Evolutionary conservation across 2,797 vertebrate genomes (phyloP).

Genomic region (Pseudotriccus pelzelni): DNA sequence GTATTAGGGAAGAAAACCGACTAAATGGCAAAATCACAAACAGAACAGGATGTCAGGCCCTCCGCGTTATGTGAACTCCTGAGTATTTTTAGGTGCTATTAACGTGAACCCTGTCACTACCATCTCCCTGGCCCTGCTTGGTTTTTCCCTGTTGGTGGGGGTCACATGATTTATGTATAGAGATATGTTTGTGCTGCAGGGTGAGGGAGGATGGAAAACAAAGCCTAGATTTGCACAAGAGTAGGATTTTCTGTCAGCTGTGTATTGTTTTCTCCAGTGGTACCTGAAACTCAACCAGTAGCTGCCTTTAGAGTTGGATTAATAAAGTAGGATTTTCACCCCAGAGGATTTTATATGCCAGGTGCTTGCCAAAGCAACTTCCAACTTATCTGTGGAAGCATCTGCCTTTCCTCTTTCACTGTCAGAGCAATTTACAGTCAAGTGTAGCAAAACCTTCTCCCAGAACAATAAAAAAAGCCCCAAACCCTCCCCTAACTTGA

Average conservation of each 20-base stretch:
- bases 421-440: constrained; percentile 37
- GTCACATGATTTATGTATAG: accelerated
- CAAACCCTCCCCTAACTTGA: background rate
- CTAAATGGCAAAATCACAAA: background rate
- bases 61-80: accelerated
- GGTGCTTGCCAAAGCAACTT: constrained; percentile 4
- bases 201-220: background rate
- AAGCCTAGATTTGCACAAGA: background rate
- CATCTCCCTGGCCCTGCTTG: background rate
- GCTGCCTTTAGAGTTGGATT: background rate
- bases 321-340: background rate
- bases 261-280: background rate
- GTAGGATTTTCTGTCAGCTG: background rate
- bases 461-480: background rate
- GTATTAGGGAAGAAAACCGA: background rate
- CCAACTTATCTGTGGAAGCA: background rate
- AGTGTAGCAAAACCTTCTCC: background rate
- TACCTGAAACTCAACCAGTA: background rate
- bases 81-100: background rate
- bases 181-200: background rate
- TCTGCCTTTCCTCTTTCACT: constrained; percentile 16
- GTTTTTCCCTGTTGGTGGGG: accelerated
- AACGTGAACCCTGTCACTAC: accelerated
- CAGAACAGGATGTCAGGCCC: background rate
- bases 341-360: constrained; percentile 7